A percentile compares a stretch with the other conserved stretches of the same genome.
Conservation (phyloP, 2,113 vertebrate genomes). For the Arizona elegans region DNA sequence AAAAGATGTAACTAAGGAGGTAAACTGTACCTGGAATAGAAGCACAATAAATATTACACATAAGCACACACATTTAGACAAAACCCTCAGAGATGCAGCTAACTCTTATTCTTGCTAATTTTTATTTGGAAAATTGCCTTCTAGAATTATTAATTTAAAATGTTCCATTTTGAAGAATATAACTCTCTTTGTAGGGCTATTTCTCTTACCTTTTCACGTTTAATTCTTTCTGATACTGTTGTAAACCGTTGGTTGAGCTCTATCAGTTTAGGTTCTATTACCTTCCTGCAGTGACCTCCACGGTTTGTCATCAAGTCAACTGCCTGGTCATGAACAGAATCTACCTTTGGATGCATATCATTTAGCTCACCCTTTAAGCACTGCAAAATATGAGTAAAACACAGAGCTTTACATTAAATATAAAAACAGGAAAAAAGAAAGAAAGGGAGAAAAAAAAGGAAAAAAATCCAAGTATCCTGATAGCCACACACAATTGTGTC, state of each 20-base stretch:
- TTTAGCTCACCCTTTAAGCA: slow-evolving; percentile 89
- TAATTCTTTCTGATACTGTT: slow-evolving; percentile 81
- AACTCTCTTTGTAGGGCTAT: slow-evolving; percentile 54
- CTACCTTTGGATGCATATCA: slow-evolving; percentile 83
- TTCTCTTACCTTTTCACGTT: slow-evolving; percentile 85
- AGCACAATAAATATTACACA: not conserved
- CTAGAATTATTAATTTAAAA: slow-evolving; percentile 25
- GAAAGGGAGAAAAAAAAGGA: slow-evolving; percentile 34
- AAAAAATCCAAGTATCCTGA: slow-evolving; percentile 28
- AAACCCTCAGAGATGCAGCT: not conserved
- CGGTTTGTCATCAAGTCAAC: slow-evolving; percentile 86
- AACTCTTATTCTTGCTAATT: slow-evolving; percentile 30
- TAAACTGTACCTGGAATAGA: not conserved
- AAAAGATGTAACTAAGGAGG: not conserved
- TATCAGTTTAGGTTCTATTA: slow-evolving; percentile 86
- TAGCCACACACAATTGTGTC: not conserved
- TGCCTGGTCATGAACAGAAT: slow-evolving; percentile 81
- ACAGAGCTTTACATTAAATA: slow-evolving; percentile 76
- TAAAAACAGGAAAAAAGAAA: slow-evolving; percentile 59
- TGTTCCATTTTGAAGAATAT: slow-evolving; percentile 44
- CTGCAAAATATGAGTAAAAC: slow-evolving; percentile 79
- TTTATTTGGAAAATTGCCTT: slow-evolving; percentile 2
- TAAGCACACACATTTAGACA: not conserved
- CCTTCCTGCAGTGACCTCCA: slow-evolving; percentile 87
- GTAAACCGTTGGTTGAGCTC: slow-evolving; percentile 86